A percentile compares a stretch with the other conserved stretches of the same genome.
Conservation (phyloP, 2,797 vertebrate species). For the Botia kubotai region DNA sequence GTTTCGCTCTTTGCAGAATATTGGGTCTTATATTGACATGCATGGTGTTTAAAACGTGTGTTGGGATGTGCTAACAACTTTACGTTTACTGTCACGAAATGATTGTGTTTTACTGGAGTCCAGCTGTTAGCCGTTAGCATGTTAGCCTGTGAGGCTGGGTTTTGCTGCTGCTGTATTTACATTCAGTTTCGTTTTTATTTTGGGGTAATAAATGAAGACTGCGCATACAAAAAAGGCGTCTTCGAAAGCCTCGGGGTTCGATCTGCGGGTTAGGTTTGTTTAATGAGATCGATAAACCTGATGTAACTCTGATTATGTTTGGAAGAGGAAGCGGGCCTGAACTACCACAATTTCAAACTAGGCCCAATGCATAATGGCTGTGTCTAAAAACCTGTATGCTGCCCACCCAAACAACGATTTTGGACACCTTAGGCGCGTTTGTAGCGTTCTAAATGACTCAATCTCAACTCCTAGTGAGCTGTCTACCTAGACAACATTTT, state of each 20-base stretch:
- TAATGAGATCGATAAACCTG: background rate
- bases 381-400: slow-evolving; percentile 28
- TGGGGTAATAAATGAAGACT: background rate
- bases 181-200: slow-evolving; percentile 45
- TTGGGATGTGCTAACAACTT: background rate
- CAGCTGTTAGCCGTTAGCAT: slow-evolving; percentile 52
- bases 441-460: background rate
- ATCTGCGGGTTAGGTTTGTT: background rate
- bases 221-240: background rate
- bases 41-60: background rate
- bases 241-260: background rate
- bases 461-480: background rate
- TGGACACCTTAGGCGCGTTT: slow-evolving; percentile 17
- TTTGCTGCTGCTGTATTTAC: slow-evolving; percentile 46
- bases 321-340: slow-evolving; percentile 42
- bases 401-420: slow-evolving; percentile 31
- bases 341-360: slow-evolving; percentile 43
- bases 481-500: background rate
- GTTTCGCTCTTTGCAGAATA: background rate
- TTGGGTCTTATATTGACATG: background rate
- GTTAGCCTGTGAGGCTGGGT: slow-evolving; percentile 23
- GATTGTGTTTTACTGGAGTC: slow-evolving; percentile 41
- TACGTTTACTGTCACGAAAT: slow-evolving; percentile 32
- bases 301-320: slow-evolving; percentile 25
- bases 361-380: slow-evolving; percentile 47